Conservation (phyloP, 2,888 invertebrate genomes). For the Agrotis segetum region DNA sequence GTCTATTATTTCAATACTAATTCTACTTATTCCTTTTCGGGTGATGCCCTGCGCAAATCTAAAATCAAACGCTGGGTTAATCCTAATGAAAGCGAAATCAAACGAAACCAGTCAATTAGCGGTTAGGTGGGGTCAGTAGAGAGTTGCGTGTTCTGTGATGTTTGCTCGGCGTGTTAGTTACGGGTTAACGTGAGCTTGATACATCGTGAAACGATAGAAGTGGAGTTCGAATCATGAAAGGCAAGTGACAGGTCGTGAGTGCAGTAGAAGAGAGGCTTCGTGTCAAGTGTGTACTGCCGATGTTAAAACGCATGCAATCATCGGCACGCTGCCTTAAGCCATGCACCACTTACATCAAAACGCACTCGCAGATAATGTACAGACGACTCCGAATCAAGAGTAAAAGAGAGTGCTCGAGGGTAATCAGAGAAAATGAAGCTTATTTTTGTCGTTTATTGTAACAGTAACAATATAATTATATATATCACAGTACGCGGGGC, state of each 20-base stretch:
- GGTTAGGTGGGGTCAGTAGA: constrained; percentile 65
- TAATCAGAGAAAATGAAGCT: constrained; percentile 81
- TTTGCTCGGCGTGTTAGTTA: constrained; percentile 70
- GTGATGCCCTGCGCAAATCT: constrained; percentile 68
- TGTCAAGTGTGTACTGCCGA: constrained; percentile 74
- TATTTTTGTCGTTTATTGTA: constrained; percentile 88
- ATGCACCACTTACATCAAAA: constrained; percentile 88
- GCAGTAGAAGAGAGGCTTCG: constrained; percentile 71
- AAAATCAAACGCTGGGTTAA: constrained; percentile 66
- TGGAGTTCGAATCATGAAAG: constrained; percentile 71
- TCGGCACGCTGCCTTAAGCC: constrained; percentile 86
- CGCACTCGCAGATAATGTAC: constrained; percentile 76
- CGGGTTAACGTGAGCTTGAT: constrained; percentile 64
- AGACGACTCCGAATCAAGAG: constrained; percentile 76
- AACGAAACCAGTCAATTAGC: constrained; percentile 66
- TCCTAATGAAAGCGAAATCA: constrained; percentile 74
- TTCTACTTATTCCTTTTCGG: constrained; percentile 70
- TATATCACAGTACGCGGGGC: constrained; percentile 91
- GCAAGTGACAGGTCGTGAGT: constrained; percentile 69
- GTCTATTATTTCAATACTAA: constrained; percentile 77
- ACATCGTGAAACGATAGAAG: constrained; percentile 70
- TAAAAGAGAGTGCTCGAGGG: constrained; percentile 80
- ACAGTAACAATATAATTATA: constrained; percentile 87
- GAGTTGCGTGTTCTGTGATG: constrained; percentile 69
- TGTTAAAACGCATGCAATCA: constrained; percentile 85